Conservation (phyloP, 1,140 invertebrate genomes). For the Drosophila sturtevanti region DNA sequence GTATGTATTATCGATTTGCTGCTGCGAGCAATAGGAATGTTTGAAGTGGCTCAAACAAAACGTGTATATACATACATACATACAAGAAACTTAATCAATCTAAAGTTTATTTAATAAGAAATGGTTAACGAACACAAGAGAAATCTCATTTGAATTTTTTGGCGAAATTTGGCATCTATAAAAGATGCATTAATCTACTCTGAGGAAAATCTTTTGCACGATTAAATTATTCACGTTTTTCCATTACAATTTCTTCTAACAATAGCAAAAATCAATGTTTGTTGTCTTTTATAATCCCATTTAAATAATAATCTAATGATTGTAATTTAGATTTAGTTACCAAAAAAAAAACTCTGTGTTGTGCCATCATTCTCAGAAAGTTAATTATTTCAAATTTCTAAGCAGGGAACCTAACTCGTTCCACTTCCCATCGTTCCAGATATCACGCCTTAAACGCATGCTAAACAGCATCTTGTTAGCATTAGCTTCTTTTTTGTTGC, state of each 20-base stretch:
- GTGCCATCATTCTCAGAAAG: background rate
- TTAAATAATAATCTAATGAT: too few species aligned
- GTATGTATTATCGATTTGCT: too few species aligned
- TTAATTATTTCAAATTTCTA: background rate
- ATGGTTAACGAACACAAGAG: too few species aligned
- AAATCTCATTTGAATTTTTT: too few species aligned
- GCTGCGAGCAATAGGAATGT: background rate
- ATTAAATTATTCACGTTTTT: too few species aligned
- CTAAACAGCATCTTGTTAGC: background rate
- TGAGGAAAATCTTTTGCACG: too few species aligned
- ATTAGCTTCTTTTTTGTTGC: background rate
- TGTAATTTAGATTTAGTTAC: background rate
- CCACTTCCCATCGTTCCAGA: background rate
- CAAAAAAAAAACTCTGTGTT: background rate
- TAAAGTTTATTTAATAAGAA: background rate
- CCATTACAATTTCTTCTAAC: too few species aligned
- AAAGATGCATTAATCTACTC: too few species aligned
- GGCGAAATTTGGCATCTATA: too few species aligned
- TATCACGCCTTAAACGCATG: background rate
- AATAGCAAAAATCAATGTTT: too few species aligned
- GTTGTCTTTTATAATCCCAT: too few species aligned
- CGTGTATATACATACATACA: too few species aligned
- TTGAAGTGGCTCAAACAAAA: background rate
- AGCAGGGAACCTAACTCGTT: background rate
- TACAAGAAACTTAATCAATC: background rate